phyloP scores from a whole-genome alignment of 2,113 vertebrate species.

The Macquaria ambigua region DNA sequence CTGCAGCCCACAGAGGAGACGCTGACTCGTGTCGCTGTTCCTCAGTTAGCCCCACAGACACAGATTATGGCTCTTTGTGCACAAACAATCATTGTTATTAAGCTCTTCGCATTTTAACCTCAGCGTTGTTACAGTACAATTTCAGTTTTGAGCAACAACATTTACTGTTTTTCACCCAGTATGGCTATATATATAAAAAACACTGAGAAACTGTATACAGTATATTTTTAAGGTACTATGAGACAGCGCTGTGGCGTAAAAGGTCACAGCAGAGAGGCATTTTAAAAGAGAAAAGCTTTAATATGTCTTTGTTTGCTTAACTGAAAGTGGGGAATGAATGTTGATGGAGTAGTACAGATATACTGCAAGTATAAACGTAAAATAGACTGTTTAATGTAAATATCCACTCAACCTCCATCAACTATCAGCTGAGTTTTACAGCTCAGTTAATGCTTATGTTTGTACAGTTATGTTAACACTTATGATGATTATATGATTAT shows the following conservation, averaged over 20 bases:
- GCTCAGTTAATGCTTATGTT: neutral
- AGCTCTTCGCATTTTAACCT: conserved; percentile 51
- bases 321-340: neutral
- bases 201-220: neutral
- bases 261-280: neutral
- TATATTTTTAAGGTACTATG: neutral
- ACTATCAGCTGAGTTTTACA: neutral
- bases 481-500: too few species aligned
- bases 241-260: neutral
- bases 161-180: conserved; percentile 1
- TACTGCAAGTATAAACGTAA: neutral
- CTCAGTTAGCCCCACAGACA: conserved; percentile 65
- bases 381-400: neutral
- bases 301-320: neutral
- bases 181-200: neutral
- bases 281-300: neutral
- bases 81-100: conserved; percentile 57
- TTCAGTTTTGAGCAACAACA: conserved; percentile 26
- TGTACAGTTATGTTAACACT: neutral
- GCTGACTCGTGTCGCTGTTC: conserved; percentile 52
- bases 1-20: conserved; percentile 62
- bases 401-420: neutral
- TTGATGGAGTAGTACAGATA: neutral
- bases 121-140: neutral
- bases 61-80: conserved; percentile 59